Base-by-base conservation (phyloP, 2,888 invertebrate species). In the Esperia sulphurella region DNA sequence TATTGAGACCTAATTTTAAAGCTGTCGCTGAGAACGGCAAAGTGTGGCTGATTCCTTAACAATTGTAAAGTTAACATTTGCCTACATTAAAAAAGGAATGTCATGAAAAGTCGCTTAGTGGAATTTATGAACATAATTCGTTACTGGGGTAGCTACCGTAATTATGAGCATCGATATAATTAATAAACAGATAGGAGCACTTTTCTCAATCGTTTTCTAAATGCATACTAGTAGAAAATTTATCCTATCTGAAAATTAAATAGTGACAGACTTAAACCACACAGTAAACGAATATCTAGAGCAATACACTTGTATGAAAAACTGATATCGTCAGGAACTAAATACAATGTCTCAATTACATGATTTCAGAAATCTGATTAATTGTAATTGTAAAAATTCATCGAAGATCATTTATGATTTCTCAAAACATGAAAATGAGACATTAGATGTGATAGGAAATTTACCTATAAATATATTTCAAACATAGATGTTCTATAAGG, bases 1-100 rank as follows among this genome's bases (percentile, higher is more conserved):
- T 52, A 63, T 59, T 64, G 68, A 71, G 68, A 71, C 67, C 68
- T 65, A 58, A 61, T 65, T 59, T 64, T 68, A 69, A 70, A 70
- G 68, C 68, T 70, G 52, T 50, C 50, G 63, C 68, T 63, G 61
- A 58, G 48, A 51, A 61, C 60, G 61, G 63, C 63, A 69, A 65
- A 58, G 48, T 57, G 65, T 65, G 64, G 62, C 63, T 57, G 54
- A 45, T 46, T 56, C 51, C 52, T 58, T 55, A 49, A 48, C 49
- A 29, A 31, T 35, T 58, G 45, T 45, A 49, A 52, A 35, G 29
- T 37, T 39, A 48, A 45, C 38, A 37, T 55, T 59, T 54, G 58
- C 59, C 62, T 67, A 61, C 41, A 48, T 51, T 50, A 55, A 52
- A 59, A 35, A 65, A 68, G 76, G 76, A 77, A 77, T 77, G 76